phyloP scores from a whole-genome alignment of 2,797 vertebrate species.

The Arremon brunneinucha region DNA sequence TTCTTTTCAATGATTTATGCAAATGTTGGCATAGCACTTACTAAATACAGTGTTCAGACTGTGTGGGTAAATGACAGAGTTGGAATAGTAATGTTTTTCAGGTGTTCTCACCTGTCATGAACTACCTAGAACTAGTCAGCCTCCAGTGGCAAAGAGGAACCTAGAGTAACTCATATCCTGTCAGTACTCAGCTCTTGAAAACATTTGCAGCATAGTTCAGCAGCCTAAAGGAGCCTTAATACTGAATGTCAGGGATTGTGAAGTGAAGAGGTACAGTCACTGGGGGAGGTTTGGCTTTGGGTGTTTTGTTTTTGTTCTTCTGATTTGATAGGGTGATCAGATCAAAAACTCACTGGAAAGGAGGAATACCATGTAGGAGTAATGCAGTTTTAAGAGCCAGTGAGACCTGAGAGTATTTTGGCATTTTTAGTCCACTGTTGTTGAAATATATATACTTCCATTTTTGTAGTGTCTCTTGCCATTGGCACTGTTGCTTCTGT shows the following conservation, averaged over 20 bases:
- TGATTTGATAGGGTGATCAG: background rate
- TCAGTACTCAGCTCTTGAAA: background rate
- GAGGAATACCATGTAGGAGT: background rate
- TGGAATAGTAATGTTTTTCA: background rate
- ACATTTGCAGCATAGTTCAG: background rate
- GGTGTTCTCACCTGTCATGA: background rate
- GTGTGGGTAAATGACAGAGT: background rate
- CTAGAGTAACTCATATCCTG: background rate
- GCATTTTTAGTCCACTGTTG: background rate
- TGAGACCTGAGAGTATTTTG: background rate
- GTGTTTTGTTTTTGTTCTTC: fast-evolving
- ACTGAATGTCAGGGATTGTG: background rate
- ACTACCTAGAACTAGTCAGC: background rate
- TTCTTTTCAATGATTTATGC: background rate
- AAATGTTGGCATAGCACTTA: background rate
- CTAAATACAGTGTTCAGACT: background rate
- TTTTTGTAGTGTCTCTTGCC: background rate
- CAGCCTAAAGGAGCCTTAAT: background rate
- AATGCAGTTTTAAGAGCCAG: background rate
- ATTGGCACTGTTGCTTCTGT: background rate
- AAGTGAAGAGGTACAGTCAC: background rate
- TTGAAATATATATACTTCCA: background rate
- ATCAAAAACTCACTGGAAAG: background rate
- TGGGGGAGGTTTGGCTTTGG: background rate
- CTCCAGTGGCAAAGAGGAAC: background rate